A percentile compares a stretch with the other conserved stretches of the same genome.
Conservation (phyloP, 64 coral and sea anemone species). For the Exaiptasia diaphana region DNA sequence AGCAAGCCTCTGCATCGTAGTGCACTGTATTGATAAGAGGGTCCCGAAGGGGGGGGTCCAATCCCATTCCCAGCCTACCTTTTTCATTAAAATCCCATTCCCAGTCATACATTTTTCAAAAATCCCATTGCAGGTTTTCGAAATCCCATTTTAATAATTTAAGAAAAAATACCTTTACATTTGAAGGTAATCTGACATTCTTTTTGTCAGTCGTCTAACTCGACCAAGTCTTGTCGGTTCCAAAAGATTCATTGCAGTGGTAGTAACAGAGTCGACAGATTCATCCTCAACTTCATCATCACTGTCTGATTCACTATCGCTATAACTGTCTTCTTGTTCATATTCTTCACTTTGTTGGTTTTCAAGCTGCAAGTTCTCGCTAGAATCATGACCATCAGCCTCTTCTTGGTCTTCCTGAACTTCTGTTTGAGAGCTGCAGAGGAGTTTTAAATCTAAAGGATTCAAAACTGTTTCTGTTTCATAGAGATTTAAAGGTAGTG, state of each 20-base stretch:
- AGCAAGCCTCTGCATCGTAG: no score
- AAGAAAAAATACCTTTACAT: conserved; percentile 43
- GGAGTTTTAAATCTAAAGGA: conserved; percentile 48
- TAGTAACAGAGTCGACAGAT: conserved; percentile 14
- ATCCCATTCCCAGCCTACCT: conserved; percentile 7
- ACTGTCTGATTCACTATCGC: conserved; percentile 47
- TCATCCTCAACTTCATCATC: conserved; percentile 48
- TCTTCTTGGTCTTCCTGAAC: conserved; percentile 5
- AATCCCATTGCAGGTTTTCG: conserved; percentile 36
- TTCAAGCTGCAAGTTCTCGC: conserved; percentile 8
- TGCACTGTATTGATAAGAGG: no score
- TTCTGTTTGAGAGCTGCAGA: conserved; percentile 2
- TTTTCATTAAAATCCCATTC: not conserved
- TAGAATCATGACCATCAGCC: conserved; percentile 11
- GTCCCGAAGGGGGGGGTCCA: conserved; percentile 12
- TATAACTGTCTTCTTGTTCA: conserved; percentile 6
- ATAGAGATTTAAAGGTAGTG: conserved; percentile 63
- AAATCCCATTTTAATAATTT: conserved; percentile 54
- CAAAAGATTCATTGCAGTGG: conserved; percentile 4
- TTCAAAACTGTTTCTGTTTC: conserved; percentile 41
- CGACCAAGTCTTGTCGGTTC: conserved; percentile 40
- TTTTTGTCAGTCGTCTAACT: conserved; percentile 26
- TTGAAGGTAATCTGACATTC: conserved; percentile 60
- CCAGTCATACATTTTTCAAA: not conserved
- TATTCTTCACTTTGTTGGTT: conserved; percentile 6